Conservation (phyloP, 2,113 vertebrate genomes). For the Herpetotheres cachinnans region DNA sequence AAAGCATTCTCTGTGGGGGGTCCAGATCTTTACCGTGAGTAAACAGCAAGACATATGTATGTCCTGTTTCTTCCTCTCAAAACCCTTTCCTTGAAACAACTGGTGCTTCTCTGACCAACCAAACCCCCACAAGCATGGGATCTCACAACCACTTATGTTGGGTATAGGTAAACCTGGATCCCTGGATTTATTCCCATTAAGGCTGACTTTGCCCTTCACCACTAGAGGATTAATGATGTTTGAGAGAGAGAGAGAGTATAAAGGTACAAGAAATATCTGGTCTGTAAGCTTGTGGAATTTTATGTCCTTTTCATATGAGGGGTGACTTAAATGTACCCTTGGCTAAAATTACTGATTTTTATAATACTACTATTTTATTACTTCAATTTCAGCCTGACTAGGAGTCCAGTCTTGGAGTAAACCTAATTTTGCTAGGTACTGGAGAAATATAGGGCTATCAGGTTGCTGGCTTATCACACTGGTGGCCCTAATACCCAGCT, state of each 20-base stretch:
- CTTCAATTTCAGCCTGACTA: background rate
- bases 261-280: background rate
- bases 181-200: background rate
- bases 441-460: background rate
- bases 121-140: background rate
- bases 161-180: background rate
- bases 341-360: background rate
- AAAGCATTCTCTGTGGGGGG: background rate
- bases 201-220: background rate
- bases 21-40: background rate
- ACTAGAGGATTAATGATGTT: background rate
- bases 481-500: background rate
- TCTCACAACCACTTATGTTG: accelerated
- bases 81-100: background rate
- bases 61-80: background rate
- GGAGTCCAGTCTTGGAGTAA: background rate
- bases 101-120: background rate
- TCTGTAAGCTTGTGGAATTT: background rate
- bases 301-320: background rate
- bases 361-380: background rate
- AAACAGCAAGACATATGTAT: background rate
- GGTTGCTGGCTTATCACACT: background rate
- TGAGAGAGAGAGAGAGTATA: background rate
- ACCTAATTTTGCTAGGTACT: background rate
- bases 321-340: background rate